Evolutionary conservation across 2,797 vertebrate species (phyloP), one percentile per base, ranked within the genome.

Genomic region (Fistularia tabacaria): DNA sequence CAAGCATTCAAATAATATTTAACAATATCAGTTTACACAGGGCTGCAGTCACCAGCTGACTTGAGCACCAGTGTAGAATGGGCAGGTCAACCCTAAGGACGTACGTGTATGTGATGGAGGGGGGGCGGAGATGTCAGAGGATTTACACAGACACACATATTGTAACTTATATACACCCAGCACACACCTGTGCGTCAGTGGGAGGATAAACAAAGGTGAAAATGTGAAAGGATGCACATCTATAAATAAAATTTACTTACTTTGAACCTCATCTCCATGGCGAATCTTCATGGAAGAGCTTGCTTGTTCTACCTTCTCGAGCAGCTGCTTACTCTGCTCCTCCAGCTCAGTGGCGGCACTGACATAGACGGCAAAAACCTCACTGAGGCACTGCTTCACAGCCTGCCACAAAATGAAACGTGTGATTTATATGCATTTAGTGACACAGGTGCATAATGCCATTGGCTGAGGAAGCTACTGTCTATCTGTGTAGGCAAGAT

Each of bases 351-450:
- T 72, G 46, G 90, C 78, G 50, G 92, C 90, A 11, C 61, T 82
- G 62, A 86, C 64, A 13, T 87, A 87, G 8, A 87, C 76, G 0
- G 85, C 82, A 38, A 38, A 87, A 10, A 94, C 79, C 37, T 84
- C 90, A 49, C 85, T 85, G 65, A 92, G 9, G 42, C 91, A 92
- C 52, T 79, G 85, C 58, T 91, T 92, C 64, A 94, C 71, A 11
- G 46, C 83, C 94, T 94, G 68, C 59, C 57, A 39, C 42, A 70
- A 25, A 25, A 25, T 25, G 25, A 25, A 25, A 25, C 5, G 5
- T 25, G 25, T 25, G 25, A 25, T 3, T 25, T 25, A 25, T 25
- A 25, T 25, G 25, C 25, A 5, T 25, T 25, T 25, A n/a, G 57
- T 81, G 7, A 60, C 39, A 66, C 14, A 49, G 6, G 36, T 13